phyloP scores from a whole-genome alignment of 2,113 vertebrate genomes.

The Alosa alosa region DNA sequence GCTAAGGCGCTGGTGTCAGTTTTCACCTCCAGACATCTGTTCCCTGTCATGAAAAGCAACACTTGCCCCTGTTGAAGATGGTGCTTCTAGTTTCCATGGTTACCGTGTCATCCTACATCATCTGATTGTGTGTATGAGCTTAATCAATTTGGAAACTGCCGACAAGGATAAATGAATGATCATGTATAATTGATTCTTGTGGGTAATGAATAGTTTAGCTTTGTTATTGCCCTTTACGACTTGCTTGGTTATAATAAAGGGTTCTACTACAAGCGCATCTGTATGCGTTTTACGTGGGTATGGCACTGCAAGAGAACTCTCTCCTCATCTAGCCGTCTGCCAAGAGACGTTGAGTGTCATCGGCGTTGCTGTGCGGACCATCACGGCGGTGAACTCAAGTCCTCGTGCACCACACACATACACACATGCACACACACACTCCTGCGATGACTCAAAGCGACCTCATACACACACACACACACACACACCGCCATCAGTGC shows the following conservation, averaged over 20 bases:
- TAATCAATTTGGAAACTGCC: background rate
- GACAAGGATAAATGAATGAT: constrained; percentile 6
- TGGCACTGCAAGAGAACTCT: background rate
- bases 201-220: background rate
- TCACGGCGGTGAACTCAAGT: constrained; percentile 36
- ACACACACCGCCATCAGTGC: constrained; percentile 7
- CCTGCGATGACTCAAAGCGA: background rate
- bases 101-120: background rate
- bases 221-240: background rate
- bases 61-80: constrained; percentile 13
- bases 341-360: constrained; percentile 11
- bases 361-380: constrained; percentile 27
- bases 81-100: constrained; percentile 16
- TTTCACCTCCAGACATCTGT: constrained; percentile 17
- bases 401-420: constrained; percentile 23
- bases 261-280: background rate
- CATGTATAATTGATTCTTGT: background rate
- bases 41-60: constrained; percentile 9
- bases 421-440: background rate
- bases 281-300: background rate
- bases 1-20: background rate
- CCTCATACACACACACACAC: background rate
- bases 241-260: background rate
- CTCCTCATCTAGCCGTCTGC: background rate
- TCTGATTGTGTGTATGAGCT: background rate